These are phyloP conservation scores for Bothrops alternatus DNA, from an alignment of 2,797 vertebrate genomes.

Conservation along the genomic window DNA sequence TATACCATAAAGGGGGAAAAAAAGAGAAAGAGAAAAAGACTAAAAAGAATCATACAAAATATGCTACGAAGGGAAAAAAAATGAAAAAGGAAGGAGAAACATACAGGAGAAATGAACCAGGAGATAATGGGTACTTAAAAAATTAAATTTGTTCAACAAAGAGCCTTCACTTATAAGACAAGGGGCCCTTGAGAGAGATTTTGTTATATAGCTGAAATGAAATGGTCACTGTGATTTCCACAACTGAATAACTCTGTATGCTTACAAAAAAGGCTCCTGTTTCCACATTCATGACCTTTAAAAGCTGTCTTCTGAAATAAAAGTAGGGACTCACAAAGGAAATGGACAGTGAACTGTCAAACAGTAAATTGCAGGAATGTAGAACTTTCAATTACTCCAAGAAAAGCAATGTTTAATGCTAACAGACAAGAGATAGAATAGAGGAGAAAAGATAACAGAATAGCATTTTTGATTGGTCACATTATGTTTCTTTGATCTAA, in stretches of 20 bases:
- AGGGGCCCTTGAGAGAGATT: neutral
- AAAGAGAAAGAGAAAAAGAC: neutral
- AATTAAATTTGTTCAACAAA: slow-evolving; percentile 40
- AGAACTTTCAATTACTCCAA: slow-evolving; percentile 10
- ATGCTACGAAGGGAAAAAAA: neutral
- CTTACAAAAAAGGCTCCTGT: neutral
- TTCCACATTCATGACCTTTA: slow-evolving; percentile 21
- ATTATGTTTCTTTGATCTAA: neutral
- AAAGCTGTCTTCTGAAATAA: slow-evolving; percentile 18
- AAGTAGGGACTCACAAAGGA: slow-evolving; percentile 14
- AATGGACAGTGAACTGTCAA: slow-evolving; percentile 18
- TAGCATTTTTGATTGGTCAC: slow-evolving; percentile 8
- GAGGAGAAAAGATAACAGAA: neutral
- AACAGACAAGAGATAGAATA: slow-evolving; percentile 2
- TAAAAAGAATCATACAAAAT: slow-evolving; percentile 24
- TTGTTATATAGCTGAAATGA: slow-evolving; percentile 20
- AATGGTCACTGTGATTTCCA: slow-evolving; percentile 8
- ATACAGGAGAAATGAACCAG: neutral
- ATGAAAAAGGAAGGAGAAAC: neutral
- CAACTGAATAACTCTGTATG: neutral
- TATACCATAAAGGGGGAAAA: slow-evolving; percentile 22
- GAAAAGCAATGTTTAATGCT: slow-evolving; percentile 10
- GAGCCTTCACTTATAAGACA: slow-evolving; percentile 2
- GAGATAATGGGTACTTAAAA: neutral
- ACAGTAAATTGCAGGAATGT: slow-evolving; percentile 14